phyloP scores from a whole-genome alignment of 1,140 invertebrate species.

The Tenebrio molitor region DNA sequence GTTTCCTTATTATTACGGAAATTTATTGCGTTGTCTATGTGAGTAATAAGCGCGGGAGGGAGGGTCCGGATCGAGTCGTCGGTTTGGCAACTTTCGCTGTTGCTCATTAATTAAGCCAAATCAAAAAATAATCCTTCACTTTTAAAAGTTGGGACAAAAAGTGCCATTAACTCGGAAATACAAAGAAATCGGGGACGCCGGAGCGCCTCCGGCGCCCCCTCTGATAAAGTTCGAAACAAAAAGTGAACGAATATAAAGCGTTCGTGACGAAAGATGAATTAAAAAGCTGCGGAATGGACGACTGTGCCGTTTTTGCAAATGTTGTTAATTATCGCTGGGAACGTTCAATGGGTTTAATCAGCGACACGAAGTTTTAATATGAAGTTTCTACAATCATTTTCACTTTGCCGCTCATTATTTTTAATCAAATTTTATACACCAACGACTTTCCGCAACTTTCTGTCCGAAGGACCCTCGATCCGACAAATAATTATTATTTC shows the following conservation, averaged over 20 bases:
- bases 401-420: constrained; percentile 40
- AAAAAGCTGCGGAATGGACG: constrained; percentile 55
- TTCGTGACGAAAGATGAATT: constrained; percentile 56
- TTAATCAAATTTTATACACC: constrained; percentile 34
- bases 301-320: constrained; percentile 53
- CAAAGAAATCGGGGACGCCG: constrained; percentile 51
- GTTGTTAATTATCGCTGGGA: constrained; percentile 52
- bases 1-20: constrained; percentile 35
- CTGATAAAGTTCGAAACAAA: constrained; percentile 49
- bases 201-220: constrained; percentile 40
- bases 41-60: constrained; percentile 9
- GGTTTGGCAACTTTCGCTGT: constrained; percentile 20
- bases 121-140: constrained; percentile 54
- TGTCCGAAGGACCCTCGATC: neutral
- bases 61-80: neutral
- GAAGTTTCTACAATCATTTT: constrained; percentile 40
- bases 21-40: constrained; percentile 41
- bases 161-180: constrained; percentile 54
- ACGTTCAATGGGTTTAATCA: constrained; percentile 52
- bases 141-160: constrained; percentile 49
- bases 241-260: constrained; percentile 54
- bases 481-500: no score
- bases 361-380: constrained; percentile 46
- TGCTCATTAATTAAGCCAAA: constrained; percentile 42
- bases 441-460: neutral